Conservation (phyloP, 2,113 vertebrate genomes). For the human (Homo sapiens) region GRCh38 chr19:28649001-28649500, state of each 20-base stretch:
- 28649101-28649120: not conserved
- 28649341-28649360: not conserved
- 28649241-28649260: not conserved
- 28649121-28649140: not conserved
- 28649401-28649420: not conserved
- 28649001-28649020: not conserved
- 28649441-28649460: not conserved
- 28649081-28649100: not conserved
- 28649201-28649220: not conserved
- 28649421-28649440: not conserved
- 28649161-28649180: not conserved
- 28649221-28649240: not conserved
- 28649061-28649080: not conserved
- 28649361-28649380: not conserved
- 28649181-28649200: not conserved
- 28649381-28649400: not conserved
- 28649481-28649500: rapidly evolving
- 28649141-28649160: not conserved
- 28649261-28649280: not conserved
- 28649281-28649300: not conserved
- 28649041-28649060: not conserved
- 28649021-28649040: not conserved
- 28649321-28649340: not conserved
- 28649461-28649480: not conserved
- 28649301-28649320: not conserved